Evolutionary conservation across 2,888 invertebrate species (phyloP).

Genomic region (Achlya flavicornis): DNA sequence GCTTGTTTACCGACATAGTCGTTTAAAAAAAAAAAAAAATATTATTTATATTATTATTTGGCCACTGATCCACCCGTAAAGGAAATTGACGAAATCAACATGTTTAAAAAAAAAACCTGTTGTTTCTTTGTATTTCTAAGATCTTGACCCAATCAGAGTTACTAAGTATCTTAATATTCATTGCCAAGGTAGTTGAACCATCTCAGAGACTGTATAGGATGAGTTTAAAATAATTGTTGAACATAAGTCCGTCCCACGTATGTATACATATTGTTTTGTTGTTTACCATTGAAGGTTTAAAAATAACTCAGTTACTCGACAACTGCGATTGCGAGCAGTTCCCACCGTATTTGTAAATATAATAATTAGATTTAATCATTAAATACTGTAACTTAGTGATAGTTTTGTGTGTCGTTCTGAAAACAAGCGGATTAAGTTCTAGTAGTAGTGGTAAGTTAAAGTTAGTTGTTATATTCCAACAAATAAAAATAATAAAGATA

Average conservation of each 20-base stretch:
- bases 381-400: not conserved
- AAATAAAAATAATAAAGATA: too few species aligned
- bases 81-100: too few species aligned
- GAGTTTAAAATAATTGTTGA: not conserved
- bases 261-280: not conserved
- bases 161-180: too few species aligned
- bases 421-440: not conserved
- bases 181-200: too few species aligned
- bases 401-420: not conserved
- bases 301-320: slow-evolving; percentile 2
- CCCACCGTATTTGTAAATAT: not conserved
- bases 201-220: not conserved
- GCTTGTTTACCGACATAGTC: too few species aligned
- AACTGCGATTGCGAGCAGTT: not conserved
- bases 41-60: too few species aligned
- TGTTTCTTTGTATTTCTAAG: too few species aligned
- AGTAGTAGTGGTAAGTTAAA: not conserved
- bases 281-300: not conserved
- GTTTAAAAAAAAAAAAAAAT: too few species aligned
- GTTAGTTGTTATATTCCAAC: too few species aligned
- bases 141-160: too few species aligned
- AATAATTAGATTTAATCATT: not conserved
- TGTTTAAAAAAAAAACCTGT: too few species aligned
- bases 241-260: not conserved
- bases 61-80: too few species aligned